Evolutionary conservation across 2,888 invertebrate species (phyloP), one percentile per base, ranked within the genome.

Genomic region (Linnaemya vulpina): DNA sequence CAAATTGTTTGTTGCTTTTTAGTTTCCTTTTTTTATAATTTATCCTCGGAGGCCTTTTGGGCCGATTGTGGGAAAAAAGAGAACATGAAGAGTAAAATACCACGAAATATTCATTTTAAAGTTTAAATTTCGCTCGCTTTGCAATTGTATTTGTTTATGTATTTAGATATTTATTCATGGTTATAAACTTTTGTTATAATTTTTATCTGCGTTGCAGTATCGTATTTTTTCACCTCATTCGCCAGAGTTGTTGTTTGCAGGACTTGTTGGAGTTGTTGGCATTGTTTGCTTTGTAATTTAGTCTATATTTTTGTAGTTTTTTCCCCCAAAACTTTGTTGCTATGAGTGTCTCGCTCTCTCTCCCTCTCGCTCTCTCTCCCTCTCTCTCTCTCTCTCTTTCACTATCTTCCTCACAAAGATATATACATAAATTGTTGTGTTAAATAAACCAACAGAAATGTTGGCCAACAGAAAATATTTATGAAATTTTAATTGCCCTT

Each of bases 371-470:
- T n/a, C n/a, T n/a, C n/a, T n/a, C n/a, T n/a, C n/a, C n/a, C n/a
- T n/a, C n/a, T n/a, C n/a, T n/a, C n/a, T n/a, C n/a, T n/a, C n/a
- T n/a, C n/a, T n/a, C n/a, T n/a, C n/a, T n/a, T n/a, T n/a, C n/a
- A n/a, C n/a, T n/a, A n/a, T n/a, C n/a, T n/a, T n/a, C n/a, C n/a
- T n/a, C 11, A 30, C 30, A 30, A n/a, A n/a, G n/a, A n/a, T n/a
- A 38, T 38, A 1, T 22, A 5, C 53, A 7, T 58, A 17, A 51
- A 40, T 51, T 63, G 67, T 43, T 76, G 65, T 76, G 53, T 60
- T 71, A 73, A 84, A 84, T 76, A 71, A 71, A 80, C 60, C 65
- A 46, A 15, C 55, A 30, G 22, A 77, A 80, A 76, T 73, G 84
- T 55, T 73, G 73, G 53, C 76, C 35, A 60, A 74, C 46, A 60